Percentiles rank a stretch among this genome's conserved stretches.
These are phyloP conservation scores for Varecia variegata DNA, from an alignment of 2,797 vertebrate species.

Conservation along the genomic window DNA sequence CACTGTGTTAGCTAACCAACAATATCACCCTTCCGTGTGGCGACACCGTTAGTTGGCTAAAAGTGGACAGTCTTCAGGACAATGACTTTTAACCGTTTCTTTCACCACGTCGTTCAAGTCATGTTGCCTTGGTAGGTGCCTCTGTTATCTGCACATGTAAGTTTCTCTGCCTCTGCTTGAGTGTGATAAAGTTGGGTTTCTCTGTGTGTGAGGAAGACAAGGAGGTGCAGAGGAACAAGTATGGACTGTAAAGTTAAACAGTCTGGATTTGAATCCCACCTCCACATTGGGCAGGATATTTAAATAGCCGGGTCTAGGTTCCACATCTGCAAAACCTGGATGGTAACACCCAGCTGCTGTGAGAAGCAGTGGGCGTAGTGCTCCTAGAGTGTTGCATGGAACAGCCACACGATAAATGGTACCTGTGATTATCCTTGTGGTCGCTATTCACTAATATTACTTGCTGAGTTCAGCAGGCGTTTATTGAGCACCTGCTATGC, in stretches of 20 bases:
- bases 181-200: neutral
- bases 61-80: neutral
- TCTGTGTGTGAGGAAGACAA: neutral
- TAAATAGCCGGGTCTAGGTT: neutral
- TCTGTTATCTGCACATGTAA: accelerated
- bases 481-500: neutral
- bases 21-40: accelerated
- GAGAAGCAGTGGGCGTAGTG: neutral
- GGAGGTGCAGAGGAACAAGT: accelerated
- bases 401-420: neutral
- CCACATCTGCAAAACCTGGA: neutral
- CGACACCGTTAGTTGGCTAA: neutral
- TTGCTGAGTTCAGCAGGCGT: neutral
- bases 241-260: neutral
- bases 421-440: accelerated
- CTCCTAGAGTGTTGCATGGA: accelerated
- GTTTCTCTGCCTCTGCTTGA: neutral
- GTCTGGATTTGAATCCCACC: neutral
- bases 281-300: neutral
- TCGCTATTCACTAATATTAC: neutral
- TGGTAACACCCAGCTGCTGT: neutral
- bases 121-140: no score
- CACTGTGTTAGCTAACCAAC: no score
- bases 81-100: neutral
- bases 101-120: neutral